These are phyloP conservation scores for Zygothrica quintamaculata DNA, from an alignment of 2,888 invertebrate genomes.

Conservation along the genomic window DNA sequence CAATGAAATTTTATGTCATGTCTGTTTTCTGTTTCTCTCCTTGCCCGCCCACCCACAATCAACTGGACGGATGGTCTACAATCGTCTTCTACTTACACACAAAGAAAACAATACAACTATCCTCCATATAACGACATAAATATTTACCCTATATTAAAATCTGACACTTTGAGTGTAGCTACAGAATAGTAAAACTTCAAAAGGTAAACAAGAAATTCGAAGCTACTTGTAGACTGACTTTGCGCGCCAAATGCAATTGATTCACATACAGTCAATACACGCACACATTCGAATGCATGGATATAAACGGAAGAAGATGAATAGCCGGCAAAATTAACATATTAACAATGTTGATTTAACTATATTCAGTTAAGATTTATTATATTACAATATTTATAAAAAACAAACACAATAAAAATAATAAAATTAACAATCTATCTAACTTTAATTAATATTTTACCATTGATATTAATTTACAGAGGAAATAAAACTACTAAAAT, in stretches of 20 bases:
- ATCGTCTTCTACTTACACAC: no score
- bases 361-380: no score
- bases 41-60: background rate
- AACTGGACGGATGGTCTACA: background rate
- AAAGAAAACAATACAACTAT: no score
- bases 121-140: no score
- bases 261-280: constrained; percentile 19
- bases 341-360: no score
- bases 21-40: background rate
- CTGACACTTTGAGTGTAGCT: background rate
- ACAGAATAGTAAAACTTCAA: constrained; percentile 1
- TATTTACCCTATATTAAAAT: no score
- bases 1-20: constrained; percentile 64
- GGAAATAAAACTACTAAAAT: no score
- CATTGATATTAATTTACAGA: no score
- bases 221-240: constrained; percentile 19
- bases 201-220: constrained; percentile 20
- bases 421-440: no score
- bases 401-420: no score
- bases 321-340: constrained; percentile 36
- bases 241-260: constrained; percentile 55
- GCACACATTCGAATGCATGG: background rate
- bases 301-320: constrained; percentile 22
- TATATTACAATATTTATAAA: no score
- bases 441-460: no score